Conservation (phyloP, 2,113 vertebrate genomes). For the Gila orcuttii region DNA sequence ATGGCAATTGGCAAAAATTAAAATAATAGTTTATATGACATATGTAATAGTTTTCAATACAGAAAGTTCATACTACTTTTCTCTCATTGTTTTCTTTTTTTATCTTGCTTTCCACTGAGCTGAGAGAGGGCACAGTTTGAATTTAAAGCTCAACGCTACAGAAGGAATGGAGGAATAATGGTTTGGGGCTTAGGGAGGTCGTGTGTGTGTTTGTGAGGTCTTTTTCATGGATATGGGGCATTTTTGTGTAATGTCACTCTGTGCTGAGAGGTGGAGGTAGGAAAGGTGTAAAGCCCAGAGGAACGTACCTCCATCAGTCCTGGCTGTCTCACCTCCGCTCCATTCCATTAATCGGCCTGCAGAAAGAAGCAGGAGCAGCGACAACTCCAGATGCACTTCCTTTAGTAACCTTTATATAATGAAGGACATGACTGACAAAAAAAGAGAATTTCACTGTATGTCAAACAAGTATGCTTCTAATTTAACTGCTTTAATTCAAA, state of each 20-base stretch:
- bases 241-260: slow-evolving; percentile 55
- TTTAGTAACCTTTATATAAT: slow-evolving; percentile 14
- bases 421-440: neutral
- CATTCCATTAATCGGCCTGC: slow-evolving; percentile 59
- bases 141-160: slow-evolving; percentile 27
- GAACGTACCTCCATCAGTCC: slow-evolving; percentile 63
- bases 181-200: slow-evolving; percentile 24
- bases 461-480: neutral
- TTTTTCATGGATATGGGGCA: slow-evolving; percentile 45
- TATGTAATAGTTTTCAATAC: neutral
- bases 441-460: neutral
- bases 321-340: slow-evolving; percentile 48
- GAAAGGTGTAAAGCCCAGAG: slow-evolving; percentile 67
- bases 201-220: neutral
- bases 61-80: neutral
- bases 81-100: neutral
- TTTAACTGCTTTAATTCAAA: neutral
- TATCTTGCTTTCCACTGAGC: slow-evolving; percentile 5
- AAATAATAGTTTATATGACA: too few species aligned
- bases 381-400: slow-evolving; percentile 60
- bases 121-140: slow-evolving; percentile 25
- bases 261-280: slow-evolving; percentile 36
- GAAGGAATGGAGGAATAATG: slow-evolving; percentile 33
- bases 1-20: neutral
- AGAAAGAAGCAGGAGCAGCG: slow-evolving; percentile 55